A percentile compares a stretch with the other conserved stretches of the same genome.
These are phyloP conservation scores for Phataginus tricuspis DNA, from an alignment of 2,797 vertebrate species.

Conservation along the genomic window DNA sequence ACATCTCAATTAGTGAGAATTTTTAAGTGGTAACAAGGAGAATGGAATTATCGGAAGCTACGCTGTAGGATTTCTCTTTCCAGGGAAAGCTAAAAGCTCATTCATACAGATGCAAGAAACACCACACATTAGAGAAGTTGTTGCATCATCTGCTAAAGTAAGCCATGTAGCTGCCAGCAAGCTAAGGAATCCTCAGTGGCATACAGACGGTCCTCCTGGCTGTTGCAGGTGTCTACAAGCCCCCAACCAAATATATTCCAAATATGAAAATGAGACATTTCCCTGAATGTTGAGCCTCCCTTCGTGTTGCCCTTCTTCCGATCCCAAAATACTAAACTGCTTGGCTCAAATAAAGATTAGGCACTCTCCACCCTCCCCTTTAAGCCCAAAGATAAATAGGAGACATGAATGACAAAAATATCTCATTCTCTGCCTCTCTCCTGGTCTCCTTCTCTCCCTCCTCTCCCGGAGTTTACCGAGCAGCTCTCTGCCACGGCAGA, in stretches of 20 bases:
- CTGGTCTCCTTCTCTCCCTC: rapidly evolving
- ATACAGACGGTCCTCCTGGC: background rate
- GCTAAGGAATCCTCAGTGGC: slow-evolving; percentile 59
- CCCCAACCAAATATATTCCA: background rate
- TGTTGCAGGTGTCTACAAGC: slow-evolving; percentile 45
- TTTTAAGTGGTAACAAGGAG: slow-evolving; percentile 80
- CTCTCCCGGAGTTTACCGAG: background rate
- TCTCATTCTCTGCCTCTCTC: background rate
- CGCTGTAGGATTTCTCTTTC: slow-evolving; percentile 54
- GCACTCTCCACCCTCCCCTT: background rate
- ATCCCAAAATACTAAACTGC: background rate
- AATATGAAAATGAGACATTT: slow-evolving; percentile 12
- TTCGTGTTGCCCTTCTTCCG: background rate
- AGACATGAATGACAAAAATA: background rate
- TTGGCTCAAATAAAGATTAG: background rate
- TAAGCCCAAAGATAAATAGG: background rate
- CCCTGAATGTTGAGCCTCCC: background rate
- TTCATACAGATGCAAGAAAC: slow-evolving; percentile 70
- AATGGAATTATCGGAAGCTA: slow-evolving; percentile 79
- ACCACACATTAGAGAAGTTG: slow-evolving; percentile 41
- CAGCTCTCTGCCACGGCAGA: background rate
- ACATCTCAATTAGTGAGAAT: slow-evolving; percentile 85
- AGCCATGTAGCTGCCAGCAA: slow-evolving; percentile 56
- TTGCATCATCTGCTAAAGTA: slow-evolving; percentile 70
- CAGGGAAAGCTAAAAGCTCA: slow-evolving; percentile 77